Conservation (phyloP, 92 coral and sea anemone species). For the Epizoanthus rinbou region DNA sequence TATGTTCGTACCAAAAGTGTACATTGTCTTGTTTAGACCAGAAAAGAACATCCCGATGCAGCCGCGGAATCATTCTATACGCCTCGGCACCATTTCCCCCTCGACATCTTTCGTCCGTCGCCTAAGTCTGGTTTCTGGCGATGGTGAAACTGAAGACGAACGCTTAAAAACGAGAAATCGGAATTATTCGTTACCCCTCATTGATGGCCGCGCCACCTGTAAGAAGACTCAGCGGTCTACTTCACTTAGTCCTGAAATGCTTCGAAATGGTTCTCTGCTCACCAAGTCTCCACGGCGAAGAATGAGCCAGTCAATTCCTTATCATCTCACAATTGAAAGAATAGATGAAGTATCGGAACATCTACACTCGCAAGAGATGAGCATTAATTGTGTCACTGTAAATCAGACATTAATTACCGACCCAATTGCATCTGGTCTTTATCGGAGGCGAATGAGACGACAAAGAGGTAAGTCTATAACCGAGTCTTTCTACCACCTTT, state of each 20-base stretch:
- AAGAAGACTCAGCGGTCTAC: slow-evolving; percentile 47
- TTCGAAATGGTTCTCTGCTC: not conserved
- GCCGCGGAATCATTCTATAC: slow-evolving; percentile 65
- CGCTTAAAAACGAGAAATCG: not conserved
- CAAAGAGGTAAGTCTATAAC: slow-evolving; percentile 4
- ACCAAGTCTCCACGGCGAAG: not conserved
- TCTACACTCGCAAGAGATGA: not conserved
- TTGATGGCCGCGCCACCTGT: slow-evolving; percentile 12
- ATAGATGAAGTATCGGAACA: slow-evolving; percentile 5
- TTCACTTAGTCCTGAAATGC: slow-evolving; percentile 54
- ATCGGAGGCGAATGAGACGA: not conserved
- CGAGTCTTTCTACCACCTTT: too few species aligned
- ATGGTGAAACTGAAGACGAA: not conserved
- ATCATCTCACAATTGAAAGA: not conserved
- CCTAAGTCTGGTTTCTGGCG: slow-evolving; percentile 52
- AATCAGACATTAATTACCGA: not conserved
- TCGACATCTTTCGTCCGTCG: slow-evolving; percentile 67
- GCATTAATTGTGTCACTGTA: not conserved
- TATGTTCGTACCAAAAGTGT: slow-evolving; percentile 91
- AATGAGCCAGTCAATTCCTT: not conserved
- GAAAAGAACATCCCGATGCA: slow-evolving; percentile 88
- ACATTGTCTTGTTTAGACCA: slow-evolving; percentile 88
- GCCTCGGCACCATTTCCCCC: slow-evolving; percentile 76
- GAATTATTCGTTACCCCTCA: slow-evolving; percentile 45
- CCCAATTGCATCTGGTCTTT: slow-evolving; percentile 1